Percentiles rank a stretch among this genome's conserved stretches.
Conservation (phyloP, 2,113 vertebrate species). For the Siniperca chuatsi region DNA sequence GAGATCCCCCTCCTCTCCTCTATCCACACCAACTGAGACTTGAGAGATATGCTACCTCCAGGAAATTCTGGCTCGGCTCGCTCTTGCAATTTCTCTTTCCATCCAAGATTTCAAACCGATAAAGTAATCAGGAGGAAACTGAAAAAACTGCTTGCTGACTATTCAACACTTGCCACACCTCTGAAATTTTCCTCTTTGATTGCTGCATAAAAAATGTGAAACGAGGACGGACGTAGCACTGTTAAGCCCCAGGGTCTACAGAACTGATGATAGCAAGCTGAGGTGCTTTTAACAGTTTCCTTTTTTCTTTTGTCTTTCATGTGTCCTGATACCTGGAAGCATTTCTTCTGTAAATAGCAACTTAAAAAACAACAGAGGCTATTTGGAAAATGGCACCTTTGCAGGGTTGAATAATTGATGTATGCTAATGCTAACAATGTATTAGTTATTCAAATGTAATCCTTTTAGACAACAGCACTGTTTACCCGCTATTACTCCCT, state of each 20-base stretch:
- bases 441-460: constrained; percentile 84
- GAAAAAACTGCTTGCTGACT: constrained; percentile 54
- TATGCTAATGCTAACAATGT: constrained; percentile 78
- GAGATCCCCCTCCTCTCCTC: constrained; percentile 68
- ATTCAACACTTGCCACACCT: constrained; percentile 27
- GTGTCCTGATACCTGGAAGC: constrained; percentile 72
- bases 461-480: constrained; percentile 83
- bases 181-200: constrained; percentile 50
- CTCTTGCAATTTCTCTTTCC: constrained; percentile 57
- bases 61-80: constrained; percentile 75
- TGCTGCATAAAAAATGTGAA: constrained; percentile 30
- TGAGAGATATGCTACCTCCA: constrained; percentile 77
- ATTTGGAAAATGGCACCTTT: constrained; percentile 73
- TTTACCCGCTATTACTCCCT: constrained; percentile 79
- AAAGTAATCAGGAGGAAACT: constrained; percentile 74
- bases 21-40: constrained; percentile 78
- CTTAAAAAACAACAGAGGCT: constrained; percentile 64
- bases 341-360: constrained; percentile 72
- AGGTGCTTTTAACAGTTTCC: constrained; percentile 61
- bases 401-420: constrained; percentile 78
- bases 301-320: constrained; percentile 69
- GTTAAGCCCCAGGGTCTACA: constrained; percentile 52
- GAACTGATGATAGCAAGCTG: constrained; percentile 48
- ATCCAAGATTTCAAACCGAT: constrained; percentile 76
- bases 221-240: constrained; percentile 18